Evolutionary conservation across 2,113 vertebrate species (phyloP).

Genomic region (Elaphurus davidianus): DNA sequence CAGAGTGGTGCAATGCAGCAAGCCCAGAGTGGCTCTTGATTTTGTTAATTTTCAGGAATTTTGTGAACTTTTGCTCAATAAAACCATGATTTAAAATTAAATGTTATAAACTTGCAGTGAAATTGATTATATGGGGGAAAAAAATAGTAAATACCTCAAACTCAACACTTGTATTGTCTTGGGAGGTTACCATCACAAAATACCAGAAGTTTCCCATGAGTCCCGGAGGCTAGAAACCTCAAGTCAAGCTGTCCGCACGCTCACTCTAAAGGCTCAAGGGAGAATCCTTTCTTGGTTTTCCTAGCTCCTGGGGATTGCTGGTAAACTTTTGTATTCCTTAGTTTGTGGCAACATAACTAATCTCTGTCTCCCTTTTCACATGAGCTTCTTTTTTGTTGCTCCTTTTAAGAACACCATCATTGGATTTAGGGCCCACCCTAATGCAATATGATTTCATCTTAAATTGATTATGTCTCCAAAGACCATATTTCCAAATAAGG

Average conservation of each 20-base stretch:
- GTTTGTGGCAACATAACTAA: neutral
- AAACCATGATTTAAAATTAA: neutral
- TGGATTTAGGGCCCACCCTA: neutral
- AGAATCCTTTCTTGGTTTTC: neutral
- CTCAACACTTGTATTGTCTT: neutral
- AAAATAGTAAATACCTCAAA: neutral
- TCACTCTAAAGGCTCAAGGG: neutral
- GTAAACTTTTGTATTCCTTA: neutral
- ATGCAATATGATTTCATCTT: neutral
- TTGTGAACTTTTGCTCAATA: neutral
- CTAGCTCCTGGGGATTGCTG: neutral
- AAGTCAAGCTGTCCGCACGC: neutral
- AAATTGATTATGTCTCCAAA: neutral
- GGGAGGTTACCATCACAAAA: neutral
- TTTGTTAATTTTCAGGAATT: neutral
- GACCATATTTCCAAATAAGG: neutral
- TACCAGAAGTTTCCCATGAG: neutral
- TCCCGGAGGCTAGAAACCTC: neutral
- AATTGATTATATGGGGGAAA: neutral
- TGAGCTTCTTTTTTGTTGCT: neutral
- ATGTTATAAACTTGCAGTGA: neutral
- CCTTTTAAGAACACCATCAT: neutral
- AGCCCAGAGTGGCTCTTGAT: neutral
- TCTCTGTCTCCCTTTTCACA: neutral
- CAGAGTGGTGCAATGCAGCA: neutral